Evolutionary conservation across 2,113 vertebrate species (phyloP), one percentile per base, ranked within the genome.

Genomic region (Pseudorasbora parva): DNA sequence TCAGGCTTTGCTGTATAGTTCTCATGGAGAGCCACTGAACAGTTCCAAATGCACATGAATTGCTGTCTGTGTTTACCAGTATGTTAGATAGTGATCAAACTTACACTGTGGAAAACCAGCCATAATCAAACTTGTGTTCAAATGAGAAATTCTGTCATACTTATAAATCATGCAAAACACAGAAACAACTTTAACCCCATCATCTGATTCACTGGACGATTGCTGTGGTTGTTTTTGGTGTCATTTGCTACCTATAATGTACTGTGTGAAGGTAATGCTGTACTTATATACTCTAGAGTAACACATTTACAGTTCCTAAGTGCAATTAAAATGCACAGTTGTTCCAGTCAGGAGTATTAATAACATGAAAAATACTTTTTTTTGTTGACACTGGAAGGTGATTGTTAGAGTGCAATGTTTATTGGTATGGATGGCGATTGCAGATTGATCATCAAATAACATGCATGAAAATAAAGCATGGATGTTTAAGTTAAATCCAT

Each of bases 21-120:
- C 17, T 68, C 64, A 37, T 68, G 57, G 1, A 60, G 10, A 59
- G n/a, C 57, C 33, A 49, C 62, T 56, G 30, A 27, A 69, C 60
- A 73, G 30, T 87, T 90, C n/a, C 68, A 88, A 76, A 81, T 87
- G 89, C 33, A 80, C 78, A 88, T 82, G 85, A 41, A 23, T 86
- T 90, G 82, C 89, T 92, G 90, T 89, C 91, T 89, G 89, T 92
- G 85, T 91, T 92, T 45, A 43, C 51, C 17, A 19, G 51, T 6
- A 12, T 25, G 9, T 59, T 23, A 23, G 57, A 23, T 23, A 11
- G 9, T 59, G 57, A 12, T 25, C 57, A 59, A 1, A 59, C 9
- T 59, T 9, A 59, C 8, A 60, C 57, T 60, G 23, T 60, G 57
- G 57, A 41, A 45, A 71, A 45, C 5, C 37, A 45, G 37, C 68